These are phyloP conservation scores for Falcaria lacertinaria DNA, from an alignment of 2,888 invertebrate genomes.

Conservation along the genomic window DNA sequence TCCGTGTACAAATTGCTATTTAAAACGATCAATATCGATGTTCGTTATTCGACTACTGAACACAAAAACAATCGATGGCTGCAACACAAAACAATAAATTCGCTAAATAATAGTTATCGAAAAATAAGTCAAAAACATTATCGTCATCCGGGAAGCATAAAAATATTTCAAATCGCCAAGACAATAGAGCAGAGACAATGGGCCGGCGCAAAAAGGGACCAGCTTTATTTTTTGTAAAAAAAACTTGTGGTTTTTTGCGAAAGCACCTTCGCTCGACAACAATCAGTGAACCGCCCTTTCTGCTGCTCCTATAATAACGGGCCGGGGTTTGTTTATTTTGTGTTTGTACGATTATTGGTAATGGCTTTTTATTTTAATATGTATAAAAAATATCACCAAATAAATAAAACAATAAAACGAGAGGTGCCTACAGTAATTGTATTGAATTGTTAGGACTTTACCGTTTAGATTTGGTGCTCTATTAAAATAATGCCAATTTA, in stretches of 20 bases:
- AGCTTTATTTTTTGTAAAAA: conserved; percentile 48
- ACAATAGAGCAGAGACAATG: conserved; percentile 76
- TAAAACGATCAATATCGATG: conserved; percentile 43
- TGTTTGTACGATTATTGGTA: conserved; percentile 50
- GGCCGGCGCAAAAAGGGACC: conserved; percentile 66
- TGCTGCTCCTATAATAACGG: conserved; percentile 68
- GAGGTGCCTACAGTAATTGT: neutral
- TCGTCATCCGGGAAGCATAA: conserved; percentile 76
- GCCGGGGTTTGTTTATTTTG: conserved; percentile 69
- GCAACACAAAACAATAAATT: conserved; percentile 58
- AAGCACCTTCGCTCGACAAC: conserved; percentile 57
- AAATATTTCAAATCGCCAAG: conserved; percentile 75
- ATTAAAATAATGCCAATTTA: too few species aligned
- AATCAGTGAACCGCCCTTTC: conserved; percentile 64
- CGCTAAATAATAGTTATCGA: conserved; percentile 76
- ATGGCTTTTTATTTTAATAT: conserved; percentile 48
- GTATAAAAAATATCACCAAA: conserved; percentile 11
- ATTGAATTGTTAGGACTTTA: too few species aligned
- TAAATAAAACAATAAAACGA: neutral
- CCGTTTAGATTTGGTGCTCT: too few species aligned
- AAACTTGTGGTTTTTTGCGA: conserved; percentile 62
- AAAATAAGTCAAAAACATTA: conserved; percentile 74
- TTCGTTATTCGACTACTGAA: conserved; percentile 18
- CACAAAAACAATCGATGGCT: conserved; percentile 38
- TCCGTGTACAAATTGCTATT: conserved; percentile 61